Conservation (phyloP, 2,888 invertebrate species). For the Drosophila ezoana region DNA sequence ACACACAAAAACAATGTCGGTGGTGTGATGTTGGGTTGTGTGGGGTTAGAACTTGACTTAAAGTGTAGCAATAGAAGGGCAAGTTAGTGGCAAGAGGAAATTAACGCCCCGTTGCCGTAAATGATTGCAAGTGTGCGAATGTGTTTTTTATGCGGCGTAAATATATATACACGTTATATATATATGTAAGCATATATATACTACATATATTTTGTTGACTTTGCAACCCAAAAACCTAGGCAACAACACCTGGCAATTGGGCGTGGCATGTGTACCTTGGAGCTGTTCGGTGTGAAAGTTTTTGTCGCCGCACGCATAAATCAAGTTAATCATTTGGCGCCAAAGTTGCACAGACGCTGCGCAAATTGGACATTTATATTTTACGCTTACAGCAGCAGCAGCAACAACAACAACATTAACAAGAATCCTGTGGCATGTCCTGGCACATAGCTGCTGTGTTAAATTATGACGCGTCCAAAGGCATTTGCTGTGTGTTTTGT, state of each 20-base stretch:
- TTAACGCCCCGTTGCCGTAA: conserved; percentile 66
- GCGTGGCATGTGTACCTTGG: conserved; percentile 15
- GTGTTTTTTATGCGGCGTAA: conserved; percentile 50
- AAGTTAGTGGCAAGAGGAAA: conserved; percentile 66
- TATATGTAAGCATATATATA: conserved; percentile 9
- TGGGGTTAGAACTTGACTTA: conserved; percentile 35
- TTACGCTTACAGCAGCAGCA: conserved; percentile 49
- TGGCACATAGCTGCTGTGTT: conserved; percentile 43
- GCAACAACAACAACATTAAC: conserved; percentile 5
- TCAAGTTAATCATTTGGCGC: conserved; percentile 78
- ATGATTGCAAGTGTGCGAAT: conserved; percentile 52
- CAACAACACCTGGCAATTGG: conserved; percentile 38
- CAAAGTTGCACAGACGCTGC: conserved; percentile 65
- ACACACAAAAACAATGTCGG: background rate
- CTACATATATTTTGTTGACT: conserved; percentile 28
- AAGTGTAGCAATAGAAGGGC: conserved; percentile 52
- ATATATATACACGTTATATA: too few relatives aligned
- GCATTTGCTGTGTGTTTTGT: conserved; percentile 36
- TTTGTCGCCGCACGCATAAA: conserved; percentile 79
- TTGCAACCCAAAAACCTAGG: conserved; percentile 12
- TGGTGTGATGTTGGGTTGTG: background rate
- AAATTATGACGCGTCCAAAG: conserved; percentile 64
- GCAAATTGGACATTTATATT: conserved; percentile 81
- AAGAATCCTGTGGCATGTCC: conserved; percentile 47
- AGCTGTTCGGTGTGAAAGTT: conserved; percentile 47